Percentiles rank a stretch among this genome's conserved stretches.
phyloP scores from a whole-genome alignment of 2,113 vertebrate genomes.

The Petrocephalus microphthalmus region DNA sequence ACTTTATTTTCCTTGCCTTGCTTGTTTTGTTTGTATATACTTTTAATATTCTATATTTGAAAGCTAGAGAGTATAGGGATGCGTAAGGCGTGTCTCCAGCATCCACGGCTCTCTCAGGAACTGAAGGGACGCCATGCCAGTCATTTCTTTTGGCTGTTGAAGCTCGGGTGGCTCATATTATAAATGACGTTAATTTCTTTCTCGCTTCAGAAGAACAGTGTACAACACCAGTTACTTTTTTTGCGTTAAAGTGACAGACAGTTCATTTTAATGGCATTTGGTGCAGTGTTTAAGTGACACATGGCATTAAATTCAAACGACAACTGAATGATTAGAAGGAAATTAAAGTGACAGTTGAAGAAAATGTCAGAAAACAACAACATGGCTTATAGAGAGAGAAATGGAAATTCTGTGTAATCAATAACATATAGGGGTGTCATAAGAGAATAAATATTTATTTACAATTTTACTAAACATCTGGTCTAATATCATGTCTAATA shows the following conservation, averaged over 20 bases:
- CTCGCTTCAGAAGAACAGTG: not conserved
- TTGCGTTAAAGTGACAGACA: not conserved
- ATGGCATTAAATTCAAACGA: conserved; percentile 10
- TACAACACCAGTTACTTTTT: not conserved
- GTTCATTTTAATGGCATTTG: conserved; percentile 1
- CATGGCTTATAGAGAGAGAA: not conserved
- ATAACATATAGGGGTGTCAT: not conserved
- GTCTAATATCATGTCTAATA: not conserved
- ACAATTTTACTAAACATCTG: not conserved
- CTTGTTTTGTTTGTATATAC: not conserved
- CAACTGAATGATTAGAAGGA: conserved; percentile 9
- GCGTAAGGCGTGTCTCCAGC: not conserved
- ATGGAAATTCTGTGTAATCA: not conserved
- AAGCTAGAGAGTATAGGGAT: not conserved
- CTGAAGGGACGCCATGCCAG: not conserved
- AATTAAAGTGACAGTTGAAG: conserved; percentile 7
- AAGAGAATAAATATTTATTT: not conserved
- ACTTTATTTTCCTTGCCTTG: not conserved
- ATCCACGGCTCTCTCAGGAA: not conserved
- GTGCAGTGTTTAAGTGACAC: not conserved
- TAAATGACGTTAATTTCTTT: not conserved
- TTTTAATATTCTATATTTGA: not conserved
- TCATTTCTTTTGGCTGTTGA: not conserved
- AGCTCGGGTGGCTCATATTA: not conserved
- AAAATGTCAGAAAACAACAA: not conserved